Conservation (phyloP, 1,140 invertebrate genomes). For the Stenopsyche tienmushanensis region DNA sequence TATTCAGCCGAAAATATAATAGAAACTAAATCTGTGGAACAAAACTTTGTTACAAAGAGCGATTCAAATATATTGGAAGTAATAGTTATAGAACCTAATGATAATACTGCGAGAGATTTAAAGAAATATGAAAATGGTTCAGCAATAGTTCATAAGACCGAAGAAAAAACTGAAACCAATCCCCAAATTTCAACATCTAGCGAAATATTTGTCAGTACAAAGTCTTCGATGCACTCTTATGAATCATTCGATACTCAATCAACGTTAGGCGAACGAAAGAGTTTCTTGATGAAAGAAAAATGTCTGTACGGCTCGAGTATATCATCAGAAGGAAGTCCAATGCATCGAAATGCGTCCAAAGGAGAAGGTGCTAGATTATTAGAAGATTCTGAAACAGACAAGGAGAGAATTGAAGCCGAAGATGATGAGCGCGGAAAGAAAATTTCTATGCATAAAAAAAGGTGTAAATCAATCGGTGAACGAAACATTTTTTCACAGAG, state of each 20-base stretch:
- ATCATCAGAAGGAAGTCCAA: slow-evolving; percentile 48
- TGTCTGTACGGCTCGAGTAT: slow-evolving; percentile 35
- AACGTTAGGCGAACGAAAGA: slow-evolving; percentile 23
- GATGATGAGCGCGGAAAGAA: slow-evolving; percentile 48
- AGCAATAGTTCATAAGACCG: background rate
- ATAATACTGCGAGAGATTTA: background rate
- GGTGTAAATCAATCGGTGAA: slow-evolving; percentile 53
- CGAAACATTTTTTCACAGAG: slow-evolving; percentile 47
- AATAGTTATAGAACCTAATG: slow-evolving; percentile 15
- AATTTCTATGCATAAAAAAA: slow-evolving; percentile 51
- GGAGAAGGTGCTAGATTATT: slow-evolving; percentile 38
- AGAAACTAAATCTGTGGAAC: slow-evolving; percentile 40
- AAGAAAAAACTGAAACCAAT: background rate
- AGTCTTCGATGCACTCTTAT: slow-evolving; percentile 44
- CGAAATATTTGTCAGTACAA: slow-evolving; percentile 40
- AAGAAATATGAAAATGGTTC: slow-evolving; percentile 21
- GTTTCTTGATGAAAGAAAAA: slow-evolving; percentile 31
- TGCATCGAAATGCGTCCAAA: slow-evolving; percentile 40
- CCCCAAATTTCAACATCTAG: slow-evolving; percentile 36
- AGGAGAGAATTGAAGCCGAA: slow-evolving; percentile 48
- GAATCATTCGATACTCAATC: slow-evolving; percentile 32
- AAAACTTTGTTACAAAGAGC: slow-evolving; percentile 37
- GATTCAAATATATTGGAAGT: slow-evolving; percentile 40
- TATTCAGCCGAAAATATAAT: slow-evolving; percentile 52
- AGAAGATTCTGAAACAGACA: slow-evolving; percentile 45